Evolutionary conservation across 2,888 invertebrate species (phyloP).

Genomic region (Acronicta leporina): DNA sequence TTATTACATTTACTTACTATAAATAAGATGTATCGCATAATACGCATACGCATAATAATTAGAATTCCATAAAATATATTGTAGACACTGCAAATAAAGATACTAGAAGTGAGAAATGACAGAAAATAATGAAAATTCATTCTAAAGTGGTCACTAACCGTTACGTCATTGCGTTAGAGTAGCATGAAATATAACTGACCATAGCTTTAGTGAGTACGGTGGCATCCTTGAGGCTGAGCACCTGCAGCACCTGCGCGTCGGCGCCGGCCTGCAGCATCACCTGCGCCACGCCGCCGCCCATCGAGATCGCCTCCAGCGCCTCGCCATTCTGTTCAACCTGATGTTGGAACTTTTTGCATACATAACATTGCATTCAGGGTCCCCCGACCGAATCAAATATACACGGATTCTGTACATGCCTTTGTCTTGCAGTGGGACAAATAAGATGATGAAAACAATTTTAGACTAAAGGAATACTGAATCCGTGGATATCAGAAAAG

Average conservation of each 20-base stretch:
- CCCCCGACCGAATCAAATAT: background rate
- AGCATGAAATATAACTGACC: conserved; percentile 71
- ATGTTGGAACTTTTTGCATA: conserved; percentile 17
- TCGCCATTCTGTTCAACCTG: conserved; percentile 94
- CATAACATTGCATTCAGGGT: conserved; percentile 26
- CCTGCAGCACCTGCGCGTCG: conserved; percentile 94
- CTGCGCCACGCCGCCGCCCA: conserved; percentile 94
- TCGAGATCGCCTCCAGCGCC: conserved; percentile 93
- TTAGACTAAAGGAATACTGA: too few species aligned
- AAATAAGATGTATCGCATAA: too few species aligned
- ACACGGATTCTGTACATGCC: background rate
- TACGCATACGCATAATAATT: too few species aligned
- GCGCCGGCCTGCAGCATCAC: conserved; percentile 93
- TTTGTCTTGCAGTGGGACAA: too few species aligned
- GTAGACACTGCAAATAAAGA: too few species aligned
- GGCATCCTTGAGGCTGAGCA: conserved; percentile 95
- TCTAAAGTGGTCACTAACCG: too few species aligned
- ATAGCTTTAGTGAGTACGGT: conserved; percentile 94
- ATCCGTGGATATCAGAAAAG: too few species aligned
- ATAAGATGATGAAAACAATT: too few species aligned
- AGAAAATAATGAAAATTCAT: too few species aligned
- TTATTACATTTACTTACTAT: too few species aligned
- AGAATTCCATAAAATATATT: too few species aligned
- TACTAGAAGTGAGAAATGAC: too few species aligned
- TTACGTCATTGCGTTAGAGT: background rate